Evolutionary conservation across 2,797 vertebrate species (phyloP), one percentile per base, ranked within the genome.

Genomic region (Gymnothorax reevesii): DNA sequence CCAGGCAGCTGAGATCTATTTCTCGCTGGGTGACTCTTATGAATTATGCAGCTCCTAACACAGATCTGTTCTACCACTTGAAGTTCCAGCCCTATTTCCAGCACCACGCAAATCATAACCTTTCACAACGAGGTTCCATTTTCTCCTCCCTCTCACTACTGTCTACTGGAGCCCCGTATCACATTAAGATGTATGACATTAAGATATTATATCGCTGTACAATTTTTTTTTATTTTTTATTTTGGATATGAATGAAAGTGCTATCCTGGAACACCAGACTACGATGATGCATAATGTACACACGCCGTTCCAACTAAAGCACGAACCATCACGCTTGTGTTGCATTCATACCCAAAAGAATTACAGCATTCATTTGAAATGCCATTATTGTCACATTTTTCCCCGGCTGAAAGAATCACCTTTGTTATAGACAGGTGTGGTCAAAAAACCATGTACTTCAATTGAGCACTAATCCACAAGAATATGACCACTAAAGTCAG

Each of bases 41-140:
- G 91, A 92, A 91, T 92, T 91, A 90, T 91, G 91, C 89, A 90
- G 89, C 88, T 77, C 88, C 88, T 88, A 91, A 83, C 89, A 85
- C 83, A 27, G 83, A 71, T 84, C 85, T 42, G 60, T 60, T 33
- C 85, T 85, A 55, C 2, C 82, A 59, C 84, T 52, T 77, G 86
- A 86, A 84, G 88, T 82, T 73, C 71, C 82, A 33, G 75, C 55
- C 66, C 25, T 59, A 25, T 80, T 59, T 83, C 55, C 62, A 66
- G 79, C 22, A 20, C 69, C 80, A 86, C 59, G 73, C 13, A 9
- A 86, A 20, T 42, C 57, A 33, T 10, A 17, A 42, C 75, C 42
- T 79, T 79, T 79, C 75, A 79, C 42, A 77, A 77, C 49, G 4
- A 20, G 6, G 1, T 54, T 52, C 77, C 17, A 42, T n/a, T 4